Evolutionary conservation across 2,113 vertebrate genomes (phyloP), one percentile per base, ranked within the genome.

Genomic region (Istiophorus platypterus): DNA sequence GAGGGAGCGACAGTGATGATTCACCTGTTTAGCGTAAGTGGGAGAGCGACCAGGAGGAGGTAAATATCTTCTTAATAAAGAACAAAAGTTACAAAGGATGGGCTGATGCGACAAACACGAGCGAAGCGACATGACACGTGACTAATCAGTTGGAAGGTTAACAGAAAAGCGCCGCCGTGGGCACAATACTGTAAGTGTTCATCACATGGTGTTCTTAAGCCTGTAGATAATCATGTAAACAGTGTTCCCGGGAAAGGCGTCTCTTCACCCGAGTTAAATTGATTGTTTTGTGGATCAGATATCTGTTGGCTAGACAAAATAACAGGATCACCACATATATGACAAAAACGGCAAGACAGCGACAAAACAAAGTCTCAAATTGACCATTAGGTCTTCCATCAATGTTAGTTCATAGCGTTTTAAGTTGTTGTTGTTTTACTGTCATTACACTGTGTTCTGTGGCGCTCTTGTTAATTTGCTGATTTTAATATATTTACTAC

Each of bases 1-100:
- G 83, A 81, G 81, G 59, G 72, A 77, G 84, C 49, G 29, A 75
- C 82, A 58, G 66, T 22, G 88, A 92, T 89, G 91, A 92, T 89
- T 92, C 91, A 91, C 78, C 82, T 81, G 79, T 80, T 66, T 76
- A 80, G 58, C 64, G 57, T 67, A 75, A 86, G 81, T 78, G 72
- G 75, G 71, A 73, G 78, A 68, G 68, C 11, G 18, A 67, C 64
- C 65, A 69, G 51, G n/a, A 51, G 76, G 58, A 85, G 86, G 57
- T 73, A 74, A 71, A 76, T 49, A 77, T 78, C 56, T 66, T 11
- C 31, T 4, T 34, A 67, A 63, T 76, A n/a, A 74, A 80, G 29
- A 58, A 41, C 1, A 62, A 45, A 62, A 77, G 61, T 62, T 64
- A 26, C 42, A 82, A 17, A 68, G 67, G 24, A 52, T 65, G 57